Evolutionary conservation across 2,797 vertebrate genomes (phyloP).

Genomic region (Menidia menidia): DNA sequence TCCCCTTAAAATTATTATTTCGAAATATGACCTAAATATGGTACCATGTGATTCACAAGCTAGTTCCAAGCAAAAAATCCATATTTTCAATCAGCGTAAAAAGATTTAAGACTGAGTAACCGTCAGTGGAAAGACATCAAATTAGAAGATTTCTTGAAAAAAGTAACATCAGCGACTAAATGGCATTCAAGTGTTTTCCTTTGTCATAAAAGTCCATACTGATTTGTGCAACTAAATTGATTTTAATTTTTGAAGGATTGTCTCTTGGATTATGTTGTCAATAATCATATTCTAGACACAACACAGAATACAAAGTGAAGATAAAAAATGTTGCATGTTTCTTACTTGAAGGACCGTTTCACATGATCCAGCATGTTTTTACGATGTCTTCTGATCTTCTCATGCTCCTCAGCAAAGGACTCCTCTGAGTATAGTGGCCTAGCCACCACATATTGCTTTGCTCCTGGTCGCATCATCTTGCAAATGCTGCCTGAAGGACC

Average conservation of each 20-base stretch:
- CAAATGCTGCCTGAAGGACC: slow-evolving; percentile 32
- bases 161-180: not conserved
- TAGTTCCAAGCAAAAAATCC: not conserved
- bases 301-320: not conserved
- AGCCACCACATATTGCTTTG: slow-evolving; percentile 87
- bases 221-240: not conserved
- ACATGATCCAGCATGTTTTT: slow-evolving; percentile 88
- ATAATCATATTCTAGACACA: not conserved
- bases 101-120: not conserved
- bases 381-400: slow-evolving; percentile 84
- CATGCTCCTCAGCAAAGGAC: slow-evolving; percentile 84
- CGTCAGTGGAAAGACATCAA: not conserved
- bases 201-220: too few species aligned
- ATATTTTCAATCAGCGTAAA: not conserved
- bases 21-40: not conserved
- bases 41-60: not conserved
- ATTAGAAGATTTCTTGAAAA: not conserved
- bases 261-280: too few species aligned
- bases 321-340: not conserved
- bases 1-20: not conserved
- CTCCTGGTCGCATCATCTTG: slow-evolving; percentile 83
- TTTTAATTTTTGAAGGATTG: not conserved
- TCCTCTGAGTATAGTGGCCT: slow-evolving; percentile 91
- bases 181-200: not conserved
- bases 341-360: slow-evolving; percentile 88